A percentile compares a stretch with the other conserved stretches of the same genome.
These are phyloP conservation scores for Gobius niger DNA, from an alignment of 2,113 vertebrate genomes.

Conservation along the genomic window DNA sequence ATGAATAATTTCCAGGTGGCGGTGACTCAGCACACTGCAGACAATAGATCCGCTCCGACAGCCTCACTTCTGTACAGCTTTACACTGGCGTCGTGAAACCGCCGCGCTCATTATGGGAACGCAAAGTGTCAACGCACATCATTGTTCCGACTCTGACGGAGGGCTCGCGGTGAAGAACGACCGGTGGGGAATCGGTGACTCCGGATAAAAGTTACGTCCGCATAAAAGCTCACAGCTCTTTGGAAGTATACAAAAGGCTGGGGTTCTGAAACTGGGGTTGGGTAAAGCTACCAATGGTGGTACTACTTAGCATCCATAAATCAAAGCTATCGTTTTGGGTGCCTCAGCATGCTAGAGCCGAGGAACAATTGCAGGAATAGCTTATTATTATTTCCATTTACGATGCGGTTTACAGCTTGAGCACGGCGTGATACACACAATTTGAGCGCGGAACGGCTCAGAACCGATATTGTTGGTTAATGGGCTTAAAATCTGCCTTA, in stretches of 20 bases:
- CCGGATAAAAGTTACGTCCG: conserved; percentile 24
- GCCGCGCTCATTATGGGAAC: conserved; percentile 36
- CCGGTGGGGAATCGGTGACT: conserved; percentile 26
- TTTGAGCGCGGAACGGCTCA: no score
- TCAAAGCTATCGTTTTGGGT: no score
- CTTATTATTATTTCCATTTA: no score
- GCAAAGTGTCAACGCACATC: conserved; percentile 36
- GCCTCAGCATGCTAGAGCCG: no score
- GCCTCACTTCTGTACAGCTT: conserved; percentile 30
- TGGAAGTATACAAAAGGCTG: neutral
- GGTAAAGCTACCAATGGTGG: no score
- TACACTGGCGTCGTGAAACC: conserved; percentile 16
- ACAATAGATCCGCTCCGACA: conserved; percentile 57
- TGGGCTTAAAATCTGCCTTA: no score
- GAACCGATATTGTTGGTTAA: no score
- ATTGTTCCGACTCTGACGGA: conserved; percentile 16
- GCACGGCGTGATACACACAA: no score
- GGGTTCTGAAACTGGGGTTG: no score
- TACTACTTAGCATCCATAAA: no score
- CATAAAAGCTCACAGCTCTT: conserved; percentile 7
- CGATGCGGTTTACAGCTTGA: no score
- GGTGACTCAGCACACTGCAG: conserved; percentile 49
- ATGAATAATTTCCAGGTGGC: conserved; percentile 65
- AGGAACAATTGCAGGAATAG: no score
- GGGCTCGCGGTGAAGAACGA: conserved; percentile 13